Conservation (phyloP, 2,797 vertebrate genomes). For the Babyrousa celebensis region DNA sequence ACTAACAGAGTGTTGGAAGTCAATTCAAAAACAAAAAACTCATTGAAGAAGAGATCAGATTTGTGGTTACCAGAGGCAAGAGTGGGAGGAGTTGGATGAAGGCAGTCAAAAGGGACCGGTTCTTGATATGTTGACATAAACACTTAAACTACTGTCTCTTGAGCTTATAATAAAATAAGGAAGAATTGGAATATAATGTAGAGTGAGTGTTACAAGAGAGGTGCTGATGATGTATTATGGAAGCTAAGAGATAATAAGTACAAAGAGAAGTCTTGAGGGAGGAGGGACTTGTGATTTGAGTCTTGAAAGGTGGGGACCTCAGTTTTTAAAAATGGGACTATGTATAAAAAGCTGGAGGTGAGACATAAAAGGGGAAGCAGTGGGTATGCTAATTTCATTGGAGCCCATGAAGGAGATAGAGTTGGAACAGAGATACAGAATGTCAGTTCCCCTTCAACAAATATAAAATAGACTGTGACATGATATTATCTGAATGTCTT, state of each 20-base stretch:
- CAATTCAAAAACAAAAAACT: background rate
- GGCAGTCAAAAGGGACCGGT: background rate
- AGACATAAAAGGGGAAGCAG: background rate
- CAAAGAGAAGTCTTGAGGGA: background rate
- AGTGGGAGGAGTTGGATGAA: background rate
- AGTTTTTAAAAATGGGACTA: background rate
- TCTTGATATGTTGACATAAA: background rate
- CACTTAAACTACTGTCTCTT: background rate
- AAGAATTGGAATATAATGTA: background rate
- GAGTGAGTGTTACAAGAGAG: background rate
- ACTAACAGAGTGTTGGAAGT: background rate
- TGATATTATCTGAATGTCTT: background rate
- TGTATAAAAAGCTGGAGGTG: background rate
- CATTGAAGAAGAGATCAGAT: background rate
- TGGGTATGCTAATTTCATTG: background rate
- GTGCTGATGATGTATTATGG: background rate
- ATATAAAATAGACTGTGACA: background rate
- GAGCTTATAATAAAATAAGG: background rate
- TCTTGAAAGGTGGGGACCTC: background rate
- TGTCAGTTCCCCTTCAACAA: background rate
- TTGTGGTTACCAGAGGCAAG: background rate
- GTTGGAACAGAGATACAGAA: background rate
- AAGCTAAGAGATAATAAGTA: background rate
- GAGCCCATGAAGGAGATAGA: fast-evolving
- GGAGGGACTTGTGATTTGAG: background rate